Evolutionary conservation across 2,113 vertebrate species (phyloP), one percentile per base, ranked within the genome.

Genomic region (Cynoglossus semilaevis): DNA sequence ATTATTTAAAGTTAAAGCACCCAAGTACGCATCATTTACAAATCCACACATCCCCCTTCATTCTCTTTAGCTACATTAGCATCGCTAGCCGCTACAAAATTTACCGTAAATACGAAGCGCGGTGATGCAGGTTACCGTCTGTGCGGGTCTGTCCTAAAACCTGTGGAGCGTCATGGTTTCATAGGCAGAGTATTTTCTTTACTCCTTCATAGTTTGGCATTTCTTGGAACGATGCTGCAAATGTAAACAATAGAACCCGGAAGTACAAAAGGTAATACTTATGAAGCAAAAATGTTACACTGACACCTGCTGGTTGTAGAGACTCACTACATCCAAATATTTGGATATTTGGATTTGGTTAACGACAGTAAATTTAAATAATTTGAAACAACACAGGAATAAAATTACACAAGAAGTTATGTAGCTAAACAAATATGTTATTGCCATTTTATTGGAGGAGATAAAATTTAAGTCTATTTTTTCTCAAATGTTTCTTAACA

Each of bases 221-320:
- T 40, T 40, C 37, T 1, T 17, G 7, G 19, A 34, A 5, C 38
- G 60, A 16, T 37, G 54, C 44, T 10, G 1, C 9, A 53, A 50
- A 43, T 75, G 88, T 89, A 88, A 89, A 90, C 87, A 88, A 78
- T 63, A 58, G 15, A 71, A 81, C 83, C 84, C 85, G 89, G 88
- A 85, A 87, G 80, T 62, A 19, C 51, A 37, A 51, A 12, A 10
- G 1, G 38, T 4, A 13, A 13, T 5, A 7, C 47, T 6, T n/a
- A 1, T 0, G 55, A 1, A 0, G 11, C 29, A 8, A 8, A 7
- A 0, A 5, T 29, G 22, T 2, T 0, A 45, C 6, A 73, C 63
- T 76, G 78, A 66, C 76, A 2, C 46, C 58, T 5, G 12, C 16
- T 15, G 51, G 18, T 0, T 1, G 6, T 1, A 11, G 14, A 8